These are phyloP conservation scores for Caenorhabditis panamensis DNA, from an alignment of 2,888 invertebrate genomes.

Conservation along the genomic window DNA sequence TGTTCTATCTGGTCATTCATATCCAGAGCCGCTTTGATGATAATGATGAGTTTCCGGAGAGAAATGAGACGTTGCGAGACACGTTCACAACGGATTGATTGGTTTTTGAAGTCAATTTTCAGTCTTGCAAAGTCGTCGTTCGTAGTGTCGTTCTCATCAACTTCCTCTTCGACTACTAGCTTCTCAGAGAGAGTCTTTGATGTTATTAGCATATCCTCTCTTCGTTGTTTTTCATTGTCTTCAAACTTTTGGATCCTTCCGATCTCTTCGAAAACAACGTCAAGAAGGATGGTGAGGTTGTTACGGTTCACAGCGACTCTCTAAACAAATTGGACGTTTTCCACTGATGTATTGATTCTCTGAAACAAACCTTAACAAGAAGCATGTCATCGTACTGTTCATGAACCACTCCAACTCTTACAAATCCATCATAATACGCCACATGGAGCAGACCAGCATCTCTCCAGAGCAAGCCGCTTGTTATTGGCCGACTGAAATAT, in stretches of 20 bases:
- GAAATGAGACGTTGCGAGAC: slow-evolving; percentile 61
- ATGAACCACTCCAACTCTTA: slow-evolving; percentile 67
- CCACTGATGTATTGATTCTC: no score
- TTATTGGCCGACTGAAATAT: slow-evolving; percentile 63
- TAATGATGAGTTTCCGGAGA: slow-evolving; percentile 59
- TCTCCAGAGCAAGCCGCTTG: slow-evolving; percentile 64
- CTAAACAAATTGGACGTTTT: no score
- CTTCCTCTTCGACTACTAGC: slow-evolving; percentile 24
- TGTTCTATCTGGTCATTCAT: slow-evolving; percentile 58
- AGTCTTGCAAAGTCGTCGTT: slow-evolving; percentile 62
- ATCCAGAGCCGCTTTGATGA: slow-evolving; percentile 57
- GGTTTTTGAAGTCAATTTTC: slow-evolving; percentile 67
- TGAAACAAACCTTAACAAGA: slow-evolving; percentile 65
- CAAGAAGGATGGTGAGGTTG: slow-evolving; percentile 58
- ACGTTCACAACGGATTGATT: slow-evolving; percentile 67
- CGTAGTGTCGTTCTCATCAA: slow-evolving; percentile 43
- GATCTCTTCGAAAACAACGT: slow-evolving; percentile 61
- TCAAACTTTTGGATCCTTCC: slow-evolving; percentile 63
- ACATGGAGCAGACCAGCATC: slow-evolving; percentile 66
- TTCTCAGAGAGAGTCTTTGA: slow-evolving; percentile 50
- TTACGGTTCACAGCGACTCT: slow-evolving; percentile 60
- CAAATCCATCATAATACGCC: slow-evolving; percentile 69
- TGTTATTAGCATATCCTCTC: slow-evolving; percentile 61
- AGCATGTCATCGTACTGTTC: slow-evolving; percentile 72
- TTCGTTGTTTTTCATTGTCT: slow-evolving; percentile 57